phyloP scores from a whole-genome alignment of 1,140 invertebrate genomes.

The Apolygus lucorum region DNA sequence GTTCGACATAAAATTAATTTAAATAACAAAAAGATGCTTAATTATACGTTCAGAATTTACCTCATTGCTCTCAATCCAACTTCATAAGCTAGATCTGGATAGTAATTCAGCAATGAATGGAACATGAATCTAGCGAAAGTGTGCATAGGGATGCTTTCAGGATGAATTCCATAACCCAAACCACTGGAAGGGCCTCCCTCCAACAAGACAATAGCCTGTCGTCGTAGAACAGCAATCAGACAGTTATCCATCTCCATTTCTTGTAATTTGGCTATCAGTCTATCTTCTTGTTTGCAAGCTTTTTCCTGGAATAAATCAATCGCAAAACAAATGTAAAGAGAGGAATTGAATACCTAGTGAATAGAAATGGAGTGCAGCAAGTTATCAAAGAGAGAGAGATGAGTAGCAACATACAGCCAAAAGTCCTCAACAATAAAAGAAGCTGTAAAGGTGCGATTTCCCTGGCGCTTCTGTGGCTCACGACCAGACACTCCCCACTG shows the following conservation, averaged over 20 bases:
- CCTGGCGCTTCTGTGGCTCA: too few relatives aligned
- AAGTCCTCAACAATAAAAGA: too few relatives aligned
- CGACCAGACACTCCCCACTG: too few relatives aligned
- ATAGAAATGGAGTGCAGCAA: neutral
- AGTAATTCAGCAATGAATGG: slow-evolving; percentile 58
- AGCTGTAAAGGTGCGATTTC: too few relatives aligned
- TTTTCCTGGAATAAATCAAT: slow-evolving; percentile 54
- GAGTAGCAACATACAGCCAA: too few relatives aligned
- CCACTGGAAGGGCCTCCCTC: slow-evolving; percentile 66
- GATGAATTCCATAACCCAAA: slow-evolving; percentile 62
- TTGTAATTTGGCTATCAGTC: slow-evolving; percentile 62
- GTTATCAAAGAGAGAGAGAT: neutral
- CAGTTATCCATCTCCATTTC: slow-evolving; percentile 65
- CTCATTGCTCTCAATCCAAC: slow-evolving; percentile 53
- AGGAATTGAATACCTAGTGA: neutral
- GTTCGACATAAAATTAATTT: neutral
- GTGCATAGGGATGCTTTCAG: slow-evolving; percentile 70
- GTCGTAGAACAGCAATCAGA: slow-evolving; percentile 49
- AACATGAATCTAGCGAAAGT: slow-evolving; percentile 74
- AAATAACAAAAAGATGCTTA: neutral
- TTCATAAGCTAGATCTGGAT: slow-evolving; percentile 67
- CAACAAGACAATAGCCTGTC: slow-evolving; percentile 52
- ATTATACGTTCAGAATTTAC: slow-evolving; percentile 32
- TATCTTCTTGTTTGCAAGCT: slow-evolving; percentile 64
- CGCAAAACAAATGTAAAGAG: neutral